Conservation (phyloP, 2,888 invertebrate species). For the Alitta virens region DNA sequence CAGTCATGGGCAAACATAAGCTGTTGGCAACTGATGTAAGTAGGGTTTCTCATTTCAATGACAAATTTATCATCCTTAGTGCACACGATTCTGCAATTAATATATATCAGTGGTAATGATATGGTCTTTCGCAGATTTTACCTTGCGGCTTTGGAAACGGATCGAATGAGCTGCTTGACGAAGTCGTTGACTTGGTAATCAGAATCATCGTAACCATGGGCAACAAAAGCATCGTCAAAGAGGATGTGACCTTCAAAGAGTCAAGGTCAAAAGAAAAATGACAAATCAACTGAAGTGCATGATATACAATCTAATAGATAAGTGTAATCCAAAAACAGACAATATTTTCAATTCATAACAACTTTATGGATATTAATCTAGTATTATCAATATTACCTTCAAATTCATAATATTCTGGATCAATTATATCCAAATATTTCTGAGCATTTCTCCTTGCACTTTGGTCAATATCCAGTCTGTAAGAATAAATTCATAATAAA, state of each 20-base stretch:
- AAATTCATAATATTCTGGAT: slow-evolving; percentile 14
- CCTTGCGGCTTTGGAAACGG: neutral
- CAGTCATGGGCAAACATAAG: too few species aligned
- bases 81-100: too few species aligned
- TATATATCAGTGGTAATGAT: too few species aligned
- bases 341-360: slow-evolving; percentile 56
- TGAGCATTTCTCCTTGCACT: slow-evolving; percentile 46
- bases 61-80: too few species aligned
- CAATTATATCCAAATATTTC: slow-evolving; percentile 22
- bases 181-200: slow-evolving; percentile 58
- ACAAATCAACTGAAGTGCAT: too few species aligned
- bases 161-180: slow-evolving; percentile 1
- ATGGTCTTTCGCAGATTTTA: too few species aligned
- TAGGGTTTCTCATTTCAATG: too few species aligned
- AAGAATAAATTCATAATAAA: neutral
- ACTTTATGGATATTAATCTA: neutral
- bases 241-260: slow-evolving; percentile 69
- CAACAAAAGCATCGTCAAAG: slow-evolving; percentile 77
- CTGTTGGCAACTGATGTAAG: too few species aligned
- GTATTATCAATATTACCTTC: slow-evolving; percentile 8
- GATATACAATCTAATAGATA: too few species aligned
- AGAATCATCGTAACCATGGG: neutral
- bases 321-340: neutral
- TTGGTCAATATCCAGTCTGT: slow-evolving; percentile 51
- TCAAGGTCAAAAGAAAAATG: neutral